Conservation (phyloP, 2,113 vertebrate genomes). For the Sorex fumeus region DNA sequence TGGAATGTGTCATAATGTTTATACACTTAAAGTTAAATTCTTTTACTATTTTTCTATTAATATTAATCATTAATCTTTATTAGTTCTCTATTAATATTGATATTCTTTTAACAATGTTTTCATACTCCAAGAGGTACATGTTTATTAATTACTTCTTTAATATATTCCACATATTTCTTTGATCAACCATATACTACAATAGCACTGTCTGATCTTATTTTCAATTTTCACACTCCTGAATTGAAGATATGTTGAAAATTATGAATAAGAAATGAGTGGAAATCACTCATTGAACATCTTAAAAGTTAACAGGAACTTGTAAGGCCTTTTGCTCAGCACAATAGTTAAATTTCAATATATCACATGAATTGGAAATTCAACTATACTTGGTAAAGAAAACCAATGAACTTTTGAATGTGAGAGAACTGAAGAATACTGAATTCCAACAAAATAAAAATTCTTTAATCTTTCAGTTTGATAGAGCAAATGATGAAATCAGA, state of each 20-base stretch:
- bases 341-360: not conserved
- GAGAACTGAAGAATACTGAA: not conserved
- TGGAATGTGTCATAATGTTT: not conserved
- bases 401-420: not conserved
- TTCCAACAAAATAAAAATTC: slow-evolving; percentile 34
- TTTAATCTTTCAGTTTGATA: slow-evolving; percentile 9
- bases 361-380: not conserved
- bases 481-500: slow-evolving; percentile 1
- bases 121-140: not conserved
- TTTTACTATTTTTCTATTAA: not conserved
- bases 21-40: not conserved
- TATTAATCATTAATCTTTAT: too few species aligned
- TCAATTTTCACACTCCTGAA: not conserved
- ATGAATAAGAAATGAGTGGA: slow-evolving; percentile 10
- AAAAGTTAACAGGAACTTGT: slow-evolving; percentile 8
- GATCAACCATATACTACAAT: not conserved
- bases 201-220: slow-evolving; percentile 3
- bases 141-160: not conserved
- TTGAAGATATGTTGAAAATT: slow-evolving; percentile 4
- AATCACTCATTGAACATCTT: slow-evolving; percentile 24
- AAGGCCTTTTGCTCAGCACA: not conserved
- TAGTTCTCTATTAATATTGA: not conserved
- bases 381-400: not conserved
- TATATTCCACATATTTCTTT: not conserved
- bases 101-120: not conserved